Conservation (phyloP, 2,797 vertebrate genomes). For the Sebastes cheni region DNA sequence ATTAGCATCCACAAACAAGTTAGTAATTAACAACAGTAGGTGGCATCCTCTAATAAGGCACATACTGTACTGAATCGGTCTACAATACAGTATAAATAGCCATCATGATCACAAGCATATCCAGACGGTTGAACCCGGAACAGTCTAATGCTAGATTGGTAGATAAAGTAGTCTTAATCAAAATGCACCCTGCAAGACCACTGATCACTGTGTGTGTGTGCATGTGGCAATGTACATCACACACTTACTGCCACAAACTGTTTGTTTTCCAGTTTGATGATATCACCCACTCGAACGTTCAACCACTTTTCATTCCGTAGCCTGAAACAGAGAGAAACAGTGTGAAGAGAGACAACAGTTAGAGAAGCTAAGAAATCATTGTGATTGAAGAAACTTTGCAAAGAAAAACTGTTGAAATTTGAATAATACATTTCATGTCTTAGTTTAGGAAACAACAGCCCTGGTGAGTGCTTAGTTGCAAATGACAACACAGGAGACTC, state of each 20-base stretch:
- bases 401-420: not conserved
- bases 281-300: slow-evolving; percentile 94
- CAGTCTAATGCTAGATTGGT: not conserved
- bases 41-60: not conserved
- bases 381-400: not conserved
- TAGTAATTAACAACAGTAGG: slow-evolving; percentile 1
- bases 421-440: not conserved
- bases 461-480: not conserved
- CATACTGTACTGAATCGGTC: not conserved
- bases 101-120: not conserved
- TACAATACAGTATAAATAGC: not conserved
- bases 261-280: slow-evolving; percentile 95
- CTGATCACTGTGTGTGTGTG: not conserved
- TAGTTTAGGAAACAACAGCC: not conserved
- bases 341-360: not conserved
- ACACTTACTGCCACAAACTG: slow-evolving; percentile 94
- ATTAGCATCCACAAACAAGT: slow-evolving; percentile 8
- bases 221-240: not conserved
- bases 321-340: slow-evolving; percentile 65
- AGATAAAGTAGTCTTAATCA: not conserved
- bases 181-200: not conserved
- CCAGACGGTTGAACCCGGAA: not conserved
- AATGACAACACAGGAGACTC: slow-evolving; percentile 70
- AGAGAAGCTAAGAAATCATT: not conserved
- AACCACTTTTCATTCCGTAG: slow-evolving; percentile 94